phyloP scores from a whole-genome alignment of 2,113 vertebrate species.

The Numenius arquata region DNA sequence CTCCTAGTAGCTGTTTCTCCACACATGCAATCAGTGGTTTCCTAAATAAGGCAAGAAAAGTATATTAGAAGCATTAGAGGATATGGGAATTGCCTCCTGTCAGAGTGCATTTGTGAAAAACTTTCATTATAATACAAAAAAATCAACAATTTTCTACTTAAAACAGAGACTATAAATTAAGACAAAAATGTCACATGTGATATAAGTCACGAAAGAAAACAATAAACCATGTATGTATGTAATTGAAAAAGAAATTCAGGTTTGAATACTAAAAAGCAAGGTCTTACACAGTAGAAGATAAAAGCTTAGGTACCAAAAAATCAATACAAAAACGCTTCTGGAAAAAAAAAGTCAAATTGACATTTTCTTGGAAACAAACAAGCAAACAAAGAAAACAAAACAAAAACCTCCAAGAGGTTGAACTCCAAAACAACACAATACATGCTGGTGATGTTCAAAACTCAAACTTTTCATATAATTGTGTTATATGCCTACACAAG shows the following conservation, averaged over 20 bases:
- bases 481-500: neutral
- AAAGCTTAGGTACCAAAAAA: neutral
- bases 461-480: neutral
- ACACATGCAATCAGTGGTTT: slow-evolving; percentile 82
- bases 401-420: neutral
- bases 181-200: neutral
- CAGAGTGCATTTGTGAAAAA: neutral
- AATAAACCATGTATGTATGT: neutral
- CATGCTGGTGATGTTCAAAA: neutral
- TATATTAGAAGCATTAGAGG: neutral
- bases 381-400: neutral
- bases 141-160: neutral
- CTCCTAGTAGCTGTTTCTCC: slow-evolving; percentile 82
- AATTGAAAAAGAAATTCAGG: neutral
- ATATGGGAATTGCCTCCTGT: neutral
- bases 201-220: neutral
- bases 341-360: neutral
- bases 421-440: neutral
- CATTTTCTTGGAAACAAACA: neutral
- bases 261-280: neutral
- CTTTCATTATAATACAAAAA: neutral
- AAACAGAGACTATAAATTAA: neutral
- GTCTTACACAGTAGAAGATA: neutral
- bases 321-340: neutral
- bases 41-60: slow-evolving; percentile 50